Percentiles rank a stretch among this genome's conserved stretches.
phyloP scores from a whole-genome alignment of 1,140 invertebrate species.

The Heliconius hewitsoni region DNA sequence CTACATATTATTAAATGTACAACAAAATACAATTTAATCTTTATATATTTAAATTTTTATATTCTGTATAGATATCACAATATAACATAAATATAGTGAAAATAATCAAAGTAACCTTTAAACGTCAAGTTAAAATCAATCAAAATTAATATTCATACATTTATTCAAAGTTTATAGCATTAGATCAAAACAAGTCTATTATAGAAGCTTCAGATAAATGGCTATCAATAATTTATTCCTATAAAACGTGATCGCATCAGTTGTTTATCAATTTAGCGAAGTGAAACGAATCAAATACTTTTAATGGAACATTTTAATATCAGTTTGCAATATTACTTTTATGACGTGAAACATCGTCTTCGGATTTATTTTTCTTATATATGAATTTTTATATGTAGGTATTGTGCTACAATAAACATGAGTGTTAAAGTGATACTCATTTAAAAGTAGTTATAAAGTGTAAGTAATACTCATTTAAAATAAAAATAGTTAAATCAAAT shows the following conservation, averaged over 20 bases:
- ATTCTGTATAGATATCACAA: not conserved
- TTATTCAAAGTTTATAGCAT: slow-evolving; percentile 34
- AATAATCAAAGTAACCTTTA: not conserved
- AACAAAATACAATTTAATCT: too few relatives aligned
- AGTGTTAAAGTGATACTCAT: too few relatives aligned
- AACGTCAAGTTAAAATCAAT: not conserved
- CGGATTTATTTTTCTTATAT: not conserved
- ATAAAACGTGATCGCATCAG: slow-evolving; percentile 31
- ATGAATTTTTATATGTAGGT: not conserved
- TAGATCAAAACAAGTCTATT: slow-evolving; percentile 37
- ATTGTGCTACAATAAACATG: not conserved
- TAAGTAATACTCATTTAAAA: too few relatives aligned
- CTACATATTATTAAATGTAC: not conserved
- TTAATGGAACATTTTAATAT: slow-evolving; percentile 14
- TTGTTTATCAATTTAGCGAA: slow-evolving; percentile 29
- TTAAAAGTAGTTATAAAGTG: too few relatives aligned
- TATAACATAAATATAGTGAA: not conserved
- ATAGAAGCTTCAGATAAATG: slow-evolving; percentile 30
- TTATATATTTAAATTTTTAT: too few relatives aligned
- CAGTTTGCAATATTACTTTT: not conserved
- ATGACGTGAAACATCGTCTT: not conserved
- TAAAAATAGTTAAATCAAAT: too few relatives aligned
- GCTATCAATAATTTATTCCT: slow-evolving; percentile 36
- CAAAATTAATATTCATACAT: slow-evolving; percentile 22
- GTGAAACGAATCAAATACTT: slow-evolving; percentile 20